These are phyloP conservation scores for Ophion ellenae DNA, from an alignment of 2,888 invertebrate genomes.

Conservation along the genomic window DNA sequence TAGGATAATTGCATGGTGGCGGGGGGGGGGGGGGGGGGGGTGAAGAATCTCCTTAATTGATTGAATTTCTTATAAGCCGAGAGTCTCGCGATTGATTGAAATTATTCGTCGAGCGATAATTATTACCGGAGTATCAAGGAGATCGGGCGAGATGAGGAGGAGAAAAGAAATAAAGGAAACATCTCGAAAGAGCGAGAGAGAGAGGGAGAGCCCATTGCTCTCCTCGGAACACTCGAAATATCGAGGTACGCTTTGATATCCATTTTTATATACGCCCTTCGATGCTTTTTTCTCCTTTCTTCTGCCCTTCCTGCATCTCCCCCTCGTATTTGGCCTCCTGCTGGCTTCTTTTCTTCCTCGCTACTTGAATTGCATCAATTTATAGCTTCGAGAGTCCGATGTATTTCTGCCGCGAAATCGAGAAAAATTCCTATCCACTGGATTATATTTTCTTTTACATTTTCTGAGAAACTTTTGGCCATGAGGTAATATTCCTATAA, in stretches of 20 bases:
- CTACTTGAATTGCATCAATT: not conserved
- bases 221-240: slow-evolving; percentile 22
- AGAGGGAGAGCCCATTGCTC: not conserved
- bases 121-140: slow-evolving; percentile 43
- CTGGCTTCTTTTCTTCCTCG: not conserved
- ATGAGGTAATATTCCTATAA: not conserved
- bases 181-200: no score
- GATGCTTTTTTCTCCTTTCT: not conserved
- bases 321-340: not conserved
- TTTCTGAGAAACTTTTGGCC: not conserved
- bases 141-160: not conserved
- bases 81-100: slow-evolving; percentile 54
- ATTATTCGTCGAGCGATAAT: slow-evolving; percentile 59
- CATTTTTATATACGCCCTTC: not conserved
- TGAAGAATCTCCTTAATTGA: slow-evolving; percentile 52
- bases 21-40: slow-evolving; percentile 1
- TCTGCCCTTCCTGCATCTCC: not conserved
- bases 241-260: slow-evolving; percentile 30
- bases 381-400: not conserved
- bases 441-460: not conserved
- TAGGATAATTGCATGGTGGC: slow-evolving; percentile 46
- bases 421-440: slow-evolving; percentile 2
- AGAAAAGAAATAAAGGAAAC: not conserved
- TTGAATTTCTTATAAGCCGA: slow-evolving; percentile 58
- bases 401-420: not conserved